Conservation (phyloP, 2,888 invertebrate genomes). For the Drosophila mercatorum region DNA sequence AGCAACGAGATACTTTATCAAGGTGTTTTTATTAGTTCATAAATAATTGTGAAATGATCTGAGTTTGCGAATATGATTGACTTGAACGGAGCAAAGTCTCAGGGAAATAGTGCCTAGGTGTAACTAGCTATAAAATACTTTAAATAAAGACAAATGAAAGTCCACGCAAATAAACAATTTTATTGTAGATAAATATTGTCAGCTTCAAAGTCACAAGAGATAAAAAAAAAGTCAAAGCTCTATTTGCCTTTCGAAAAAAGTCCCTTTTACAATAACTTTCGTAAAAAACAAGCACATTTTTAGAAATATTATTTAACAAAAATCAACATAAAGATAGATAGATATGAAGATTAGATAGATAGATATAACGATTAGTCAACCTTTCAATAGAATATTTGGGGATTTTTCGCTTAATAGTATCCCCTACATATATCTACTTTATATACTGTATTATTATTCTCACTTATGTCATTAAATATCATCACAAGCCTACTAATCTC, state of each 20-base stretch:
- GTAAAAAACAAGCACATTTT: no score
- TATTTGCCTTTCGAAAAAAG: neutral
- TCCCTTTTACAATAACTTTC: no score
- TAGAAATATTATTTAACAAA: no score
- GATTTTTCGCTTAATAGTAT: neutral
- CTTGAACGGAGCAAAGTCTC: neutral
- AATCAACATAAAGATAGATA: no score
- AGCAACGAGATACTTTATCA: slow-evolving; percentile 4
- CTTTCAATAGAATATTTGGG: no score
- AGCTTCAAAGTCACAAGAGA: no score
- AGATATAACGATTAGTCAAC: no score
- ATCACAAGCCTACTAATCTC: slow-evolving; percentile 28
- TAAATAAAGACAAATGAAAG: neutral
- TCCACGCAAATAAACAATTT: neutral
- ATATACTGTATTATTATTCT: slow-evolving; percentile 8
- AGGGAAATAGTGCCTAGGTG: neutral
- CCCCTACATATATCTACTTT: neutral
- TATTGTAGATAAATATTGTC: neutral
- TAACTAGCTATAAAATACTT: slow-evolving; percentile 1
- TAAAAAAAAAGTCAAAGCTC: neutral
- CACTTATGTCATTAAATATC: slow-evolving; percentile 36
- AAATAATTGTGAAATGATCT: slow-evolving; percentile 17
- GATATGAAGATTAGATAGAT: no score
- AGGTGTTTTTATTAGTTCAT: slow-evolving; percentile 6
- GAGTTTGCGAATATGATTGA: neutral